phyloP scores from a whole-genome alignment of 1,140 invertebrate genomes.

The Drosophila serrata region DNA sequence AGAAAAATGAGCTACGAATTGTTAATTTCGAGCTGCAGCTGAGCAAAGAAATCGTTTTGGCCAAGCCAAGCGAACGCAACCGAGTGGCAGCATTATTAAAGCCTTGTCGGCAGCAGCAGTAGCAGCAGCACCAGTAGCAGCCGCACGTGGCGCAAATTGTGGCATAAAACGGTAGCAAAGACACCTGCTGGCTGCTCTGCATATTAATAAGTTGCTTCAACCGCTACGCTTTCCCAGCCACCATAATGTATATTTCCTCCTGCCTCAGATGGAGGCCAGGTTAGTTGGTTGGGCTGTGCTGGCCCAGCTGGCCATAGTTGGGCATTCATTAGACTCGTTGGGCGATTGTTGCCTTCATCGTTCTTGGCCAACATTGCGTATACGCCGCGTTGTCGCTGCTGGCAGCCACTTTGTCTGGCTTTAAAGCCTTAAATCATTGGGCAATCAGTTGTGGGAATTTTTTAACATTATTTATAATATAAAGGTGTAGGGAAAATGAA shows the following conservation, averaged over 20 bases:
- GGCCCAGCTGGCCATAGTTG: constrained; percentile 43
- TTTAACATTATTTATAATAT: background rate
- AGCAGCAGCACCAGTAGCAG: constrained; percentile 23
- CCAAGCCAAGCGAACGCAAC: constrained; percentile 27
- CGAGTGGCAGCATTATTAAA: constrained; percentile 53
- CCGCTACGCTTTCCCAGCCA: constrained; percentile 50
- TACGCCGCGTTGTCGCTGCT: constrained; percentile 33
- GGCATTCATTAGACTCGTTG: constrained; percentile 48
- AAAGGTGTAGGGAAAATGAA: too few relatives aligned
- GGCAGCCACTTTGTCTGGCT: background rate
- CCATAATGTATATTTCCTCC: constrained; percentile 60
- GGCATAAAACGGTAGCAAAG: constrained; percentile 78
- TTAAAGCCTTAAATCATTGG: constrained; percentile 19
- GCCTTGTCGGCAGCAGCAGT: constrained; percentile 46
- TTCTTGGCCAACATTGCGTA: constrained; percentile 41
- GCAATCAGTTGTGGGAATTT: constrained; percentile 3
- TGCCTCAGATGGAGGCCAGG: constrained; percentile 15
- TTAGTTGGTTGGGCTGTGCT: constrained; percentile 22
- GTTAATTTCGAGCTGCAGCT: constrained; percentile 53
- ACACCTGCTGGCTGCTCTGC: constrained; percentile 72
- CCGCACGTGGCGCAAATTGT: constrained; percentile 56
- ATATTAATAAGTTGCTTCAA: constrained; percentile 72
- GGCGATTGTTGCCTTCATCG: constrained; percentile 28
- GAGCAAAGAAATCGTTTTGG: constrained; percentile 38
- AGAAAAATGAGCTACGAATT: constrained; percentile 58